phyloP scores from a whole-genome alignment of 2,888 invertebrate genomes.

The Pogonocherus hispidulus region DNA sequence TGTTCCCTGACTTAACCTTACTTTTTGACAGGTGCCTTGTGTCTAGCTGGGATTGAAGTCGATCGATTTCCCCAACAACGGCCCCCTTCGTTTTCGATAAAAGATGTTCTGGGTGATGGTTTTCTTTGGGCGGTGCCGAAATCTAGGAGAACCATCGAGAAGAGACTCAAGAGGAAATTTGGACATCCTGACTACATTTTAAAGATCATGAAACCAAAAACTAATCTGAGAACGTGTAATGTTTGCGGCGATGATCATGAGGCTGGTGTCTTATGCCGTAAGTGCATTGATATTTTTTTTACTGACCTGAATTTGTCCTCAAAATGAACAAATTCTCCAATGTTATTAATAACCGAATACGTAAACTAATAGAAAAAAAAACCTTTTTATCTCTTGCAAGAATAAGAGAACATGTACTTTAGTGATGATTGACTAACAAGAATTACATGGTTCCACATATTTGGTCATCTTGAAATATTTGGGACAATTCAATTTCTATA shows the following conservation, averaged over 20 bases:
- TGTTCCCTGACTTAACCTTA: constrained; percentile 49
- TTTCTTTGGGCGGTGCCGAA: constrained; percentile 89
- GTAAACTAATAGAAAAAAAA: no score
- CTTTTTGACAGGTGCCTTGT: constrained; percentile 61
- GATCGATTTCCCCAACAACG: constrained; percentile 41
- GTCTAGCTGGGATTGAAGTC: constrained; percentile 55
- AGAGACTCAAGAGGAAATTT: constrained; percentile 79
- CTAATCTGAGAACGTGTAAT: constrained; percentile 81
- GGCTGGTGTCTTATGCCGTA: constrained; percentile 85
- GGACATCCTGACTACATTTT: constrained; percentile 77
- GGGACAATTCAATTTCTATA: no score
- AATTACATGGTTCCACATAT: no score
- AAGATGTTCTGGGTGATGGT: constrained; percentile 80
- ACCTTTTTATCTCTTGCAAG: no score
- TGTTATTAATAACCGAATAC: no score
- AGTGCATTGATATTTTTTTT: constrained; percentile 65
- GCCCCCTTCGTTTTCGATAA: constrained; percentile 68
- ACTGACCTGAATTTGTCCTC: no score
- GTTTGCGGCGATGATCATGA: constrained; percentile 90
- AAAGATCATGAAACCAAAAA: constrained; percentile 81
- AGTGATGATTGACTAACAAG: no score
- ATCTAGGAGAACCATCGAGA: constrained; percentile 82
- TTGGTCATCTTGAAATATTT: no score
- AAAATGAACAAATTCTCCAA: no score
- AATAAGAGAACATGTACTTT: no score